Conservation (phyloP, 1,140 invertebrate species). For the Parapsyche elsis region DNA sequence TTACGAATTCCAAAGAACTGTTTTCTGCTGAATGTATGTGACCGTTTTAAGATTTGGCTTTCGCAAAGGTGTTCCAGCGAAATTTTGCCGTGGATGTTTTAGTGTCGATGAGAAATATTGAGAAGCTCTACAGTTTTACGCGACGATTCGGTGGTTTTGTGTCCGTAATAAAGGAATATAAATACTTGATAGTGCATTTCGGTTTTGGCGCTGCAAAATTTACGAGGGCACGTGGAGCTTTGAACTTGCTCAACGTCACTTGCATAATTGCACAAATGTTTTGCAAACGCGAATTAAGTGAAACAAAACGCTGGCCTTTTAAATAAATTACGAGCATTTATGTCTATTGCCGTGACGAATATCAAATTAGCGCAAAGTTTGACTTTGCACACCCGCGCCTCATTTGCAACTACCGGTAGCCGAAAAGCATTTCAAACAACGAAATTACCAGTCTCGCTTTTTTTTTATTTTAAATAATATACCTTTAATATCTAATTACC, state of each 20-base stretch:
- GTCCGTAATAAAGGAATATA: slow-evolving; percentile 25
- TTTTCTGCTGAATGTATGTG: no score
- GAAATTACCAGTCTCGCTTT: no score
- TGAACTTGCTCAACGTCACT: slow-evolving; percentile 44
- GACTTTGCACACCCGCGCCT: not conserved
- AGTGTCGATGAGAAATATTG: no score
- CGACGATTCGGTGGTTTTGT: slow-evolving; percentile 8
- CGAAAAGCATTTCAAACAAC: no score
- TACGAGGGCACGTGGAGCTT: slow-evolving; percentile 24
- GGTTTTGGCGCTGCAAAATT: slow-evolving; percentile 21
- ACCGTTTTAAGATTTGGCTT: no score
- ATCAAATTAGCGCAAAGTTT: slow-evolving; percentile 27
- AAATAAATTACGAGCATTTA: slow-evolving; percentile 27
- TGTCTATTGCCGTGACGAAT: slow-evolving; percentile 26
- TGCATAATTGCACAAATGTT: slow-evolving; percentile 53
- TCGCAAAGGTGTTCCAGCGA: no score
- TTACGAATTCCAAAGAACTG: no score
- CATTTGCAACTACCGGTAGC: no score
- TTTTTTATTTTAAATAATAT: no score
- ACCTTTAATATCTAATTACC: no score
- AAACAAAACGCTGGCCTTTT: slow-evolving; percentile 45
- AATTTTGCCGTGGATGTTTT: no score
- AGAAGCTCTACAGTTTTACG: no score
- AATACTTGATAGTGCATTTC: slow-evolving; percentile 14
- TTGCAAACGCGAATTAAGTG: slow-evolving; percentile 50